Evolutionary conservation across 2,888 invertebrate genomes (phyloP), one percentile per base, ranked within the genome.

Genomic region (Phlogophora meticulosa): DNA sequence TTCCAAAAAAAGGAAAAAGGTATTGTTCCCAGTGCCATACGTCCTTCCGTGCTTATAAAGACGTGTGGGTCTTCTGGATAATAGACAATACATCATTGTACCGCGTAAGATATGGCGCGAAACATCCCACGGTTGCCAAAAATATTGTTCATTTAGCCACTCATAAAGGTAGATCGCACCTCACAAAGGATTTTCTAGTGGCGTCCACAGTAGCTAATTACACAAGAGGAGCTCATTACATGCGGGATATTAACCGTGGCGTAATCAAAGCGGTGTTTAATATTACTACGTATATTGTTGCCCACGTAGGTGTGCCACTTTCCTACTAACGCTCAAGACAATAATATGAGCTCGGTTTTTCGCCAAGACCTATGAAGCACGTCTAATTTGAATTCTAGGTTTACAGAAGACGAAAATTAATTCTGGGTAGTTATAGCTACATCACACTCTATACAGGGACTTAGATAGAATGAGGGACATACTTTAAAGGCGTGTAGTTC

Each of bases 151-250:
- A 57, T 76, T 56, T 61, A 34, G 40, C 55, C 40, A 57, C 51
- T 65, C 59, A 49, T 62, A 78, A 67, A 62, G 58, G 55, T 58
- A 58, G 55, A 46, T 73, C 53, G 73, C 53, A 58, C 67, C 74
- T 65, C n/a, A 78, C 78, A 76, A 76, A 77, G 80, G 80, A 56
- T 63, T 45, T 42, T 51, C 55, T 62, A 65, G 67, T 58, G 36
- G 66, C 71, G 78, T 71, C 80, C 72, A 67, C 49, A 52, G 61
- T n/a, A 67, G 71, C 66, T 78, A 81, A 83, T 81, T 83, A 76
- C 61, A 78, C 72, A 77, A 80, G 76, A 72, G 65, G 69, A 43
- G 66, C 78, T 82, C 83, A 84, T 84, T 82, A 84, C 63, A 68
- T 61, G 60, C 76, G 69, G 65, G 76, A 80, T 84, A 84, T 84